Evolutionary conservation across 2,888 invertebrate genomes (phyloP), one percentile per base, ranked within the genome.

Genomic region (Cyaniris semiargus): DNA sequence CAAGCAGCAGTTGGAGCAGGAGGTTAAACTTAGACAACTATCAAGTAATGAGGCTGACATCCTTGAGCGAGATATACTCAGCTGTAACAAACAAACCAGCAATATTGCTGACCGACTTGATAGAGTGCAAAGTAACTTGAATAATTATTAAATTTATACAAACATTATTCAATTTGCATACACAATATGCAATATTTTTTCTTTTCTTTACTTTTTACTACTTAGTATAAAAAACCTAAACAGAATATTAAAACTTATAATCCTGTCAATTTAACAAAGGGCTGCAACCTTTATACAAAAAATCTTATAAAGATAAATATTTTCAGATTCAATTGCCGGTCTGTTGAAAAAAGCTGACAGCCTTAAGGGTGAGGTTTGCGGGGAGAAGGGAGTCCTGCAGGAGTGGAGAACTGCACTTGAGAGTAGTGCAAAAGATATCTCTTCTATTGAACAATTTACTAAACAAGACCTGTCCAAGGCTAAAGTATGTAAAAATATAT

Each of bases 371-470:
- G 95, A 95, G 81, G 95, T 97, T 1, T 95, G 96, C 78, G 96
- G 96, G 86, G 97, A 96, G 80, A 93, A 95, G 38, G 95, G 95
- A 23, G 96, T 96, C 0, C 85, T 97, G 76, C 91, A 95, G 72
- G 96, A 96, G 76, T 97, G 96, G 96, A 95, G 96, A 38, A 96
- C 96, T 70, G 95, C 96, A 0, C 93, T 97, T 78, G 95, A 95
- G 81, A 94, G 96, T 78, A 95, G 95, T 58, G 95, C 96, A 70
- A 95, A 96, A 75, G 96, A 96, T 78, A 96, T 96, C 81, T 93
- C 95, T 44, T 89, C 97, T n/a, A 95, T 97, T 70, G 95, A 96
- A 82, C 95, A 95, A 84, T 97, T 96, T 82, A 96, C 96, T 78
- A 95, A 95, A 83, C 95, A 96, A 81, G 97, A 97, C 86, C 90